Evolutionary conservation across 2,888 invertebrate species (phyloP), one percentile per base, ranked within the genome.

Genomic region (Agrotis segetum): DNA sequence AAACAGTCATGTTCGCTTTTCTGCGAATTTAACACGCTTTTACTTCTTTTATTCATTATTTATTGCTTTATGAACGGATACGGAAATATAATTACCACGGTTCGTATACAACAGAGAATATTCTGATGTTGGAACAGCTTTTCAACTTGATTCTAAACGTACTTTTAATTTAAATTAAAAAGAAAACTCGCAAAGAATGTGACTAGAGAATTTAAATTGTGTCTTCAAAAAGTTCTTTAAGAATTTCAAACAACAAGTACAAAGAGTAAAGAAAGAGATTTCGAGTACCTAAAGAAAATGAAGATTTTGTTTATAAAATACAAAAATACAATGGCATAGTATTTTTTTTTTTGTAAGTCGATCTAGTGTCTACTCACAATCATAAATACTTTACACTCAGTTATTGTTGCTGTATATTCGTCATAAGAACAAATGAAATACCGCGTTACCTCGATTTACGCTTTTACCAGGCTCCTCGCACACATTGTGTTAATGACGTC

Each of bases 1-100:
- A 67, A 74, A 79, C 77, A 75, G 55, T 56, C 46, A 61, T 47
- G 44, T 71, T 70, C 60, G 59, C 44, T 70, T 76, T 76, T 59
- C 65, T 64, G 49, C 9, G 47, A 74, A 72, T 64, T 78, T 72
- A n/a, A 73, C 21, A 52, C 34, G 61, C 55, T 44, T 46, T 53
- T 65, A 53, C 49, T 78, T 71, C 21, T 63, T 55, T 61, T 56
- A 73, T 53, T 56, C 21, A 65, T 61, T 40, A 29, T 65, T 7
- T 9, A 24, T 16, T 55, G 49, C n/a, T 60, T 73, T 72, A 73
- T 13, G 55, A 44, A 55, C 34, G 13, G 14, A 60, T 21, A 40
- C 19, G 49, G 59, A 40, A 71, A 65, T 79, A 47, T 72, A 61
- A 73, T 79, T 72, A 72, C 40, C 49, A 11, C 49, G 3, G 24